phyloP scores from a whole-genome alignment of 2,113 vertebrate species.

The Camelus bactrianus region DNA sequence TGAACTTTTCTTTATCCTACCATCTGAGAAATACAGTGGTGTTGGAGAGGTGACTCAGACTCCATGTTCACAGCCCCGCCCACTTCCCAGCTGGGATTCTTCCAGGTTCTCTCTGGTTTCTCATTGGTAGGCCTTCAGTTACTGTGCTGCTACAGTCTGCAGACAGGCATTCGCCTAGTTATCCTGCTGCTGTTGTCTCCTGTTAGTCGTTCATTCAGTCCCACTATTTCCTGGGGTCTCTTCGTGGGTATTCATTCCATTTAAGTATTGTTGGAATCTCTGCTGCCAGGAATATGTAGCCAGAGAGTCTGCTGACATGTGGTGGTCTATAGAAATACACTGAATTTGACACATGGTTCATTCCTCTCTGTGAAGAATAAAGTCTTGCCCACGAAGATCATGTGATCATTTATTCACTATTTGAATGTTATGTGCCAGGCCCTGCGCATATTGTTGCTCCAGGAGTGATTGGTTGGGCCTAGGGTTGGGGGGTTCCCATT shows the following conservation, averaged over 20 bases:
- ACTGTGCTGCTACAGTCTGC: background rate
- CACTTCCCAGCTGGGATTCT: conserved; percentile 62
- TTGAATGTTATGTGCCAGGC: background rate
- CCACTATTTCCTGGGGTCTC: conserved; percentile 25
- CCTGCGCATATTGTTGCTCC: background rate
- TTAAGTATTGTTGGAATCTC: background rate
- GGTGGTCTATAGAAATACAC: background rate
- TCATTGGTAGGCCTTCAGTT: conserved; percentile 19
- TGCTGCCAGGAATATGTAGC: background rate
- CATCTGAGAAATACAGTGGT: conserved; percentile 7
- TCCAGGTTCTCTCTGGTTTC: conserved; percentile 62
- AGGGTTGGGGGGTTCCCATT: background rate
- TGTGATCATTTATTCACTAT: conserved; percentile 45
- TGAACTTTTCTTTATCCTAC: conserved; percentile 55
- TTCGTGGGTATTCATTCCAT: conserved; percentile 23
- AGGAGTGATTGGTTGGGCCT: conserved; percentile 2
- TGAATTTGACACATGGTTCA: background rate
- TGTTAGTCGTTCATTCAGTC: conserved; percentile 29
- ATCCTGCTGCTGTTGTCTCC: background rate
- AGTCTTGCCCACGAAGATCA: conserved; percentile 49
- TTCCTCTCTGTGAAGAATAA: background rate
- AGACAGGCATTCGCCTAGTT: conserved; percentile 25
- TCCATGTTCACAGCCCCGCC: background rate
- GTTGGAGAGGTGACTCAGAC: conserved; percentile 64
- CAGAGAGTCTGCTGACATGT: background rate